phyloP scores from a whole-genome alignment of 2,797 vertebrate genomes.

The Pseudocheirus occidentalis region DNA sequence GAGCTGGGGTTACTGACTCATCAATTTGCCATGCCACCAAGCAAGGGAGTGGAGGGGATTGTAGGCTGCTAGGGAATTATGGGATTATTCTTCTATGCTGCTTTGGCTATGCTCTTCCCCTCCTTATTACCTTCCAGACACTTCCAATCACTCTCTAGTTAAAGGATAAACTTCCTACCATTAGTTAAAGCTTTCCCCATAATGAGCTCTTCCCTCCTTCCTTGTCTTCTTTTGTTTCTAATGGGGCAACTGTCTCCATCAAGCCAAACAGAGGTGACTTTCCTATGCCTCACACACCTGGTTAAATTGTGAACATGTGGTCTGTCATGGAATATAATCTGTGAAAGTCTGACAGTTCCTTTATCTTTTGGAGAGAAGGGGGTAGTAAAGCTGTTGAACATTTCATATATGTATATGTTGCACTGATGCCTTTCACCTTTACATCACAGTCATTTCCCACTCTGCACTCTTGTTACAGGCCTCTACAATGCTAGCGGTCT shows the following conservation, averaged over 20 bases:
- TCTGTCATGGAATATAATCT: not conserved
- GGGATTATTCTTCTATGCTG: not conserved
- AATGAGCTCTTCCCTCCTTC: not conserved
- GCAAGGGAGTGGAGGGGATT: not conserved
- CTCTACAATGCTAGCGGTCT: not conserved
- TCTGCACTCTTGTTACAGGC: not conserved
- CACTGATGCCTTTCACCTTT: not conserved
- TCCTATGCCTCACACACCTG: not conserved
- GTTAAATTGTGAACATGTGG: not conserved
- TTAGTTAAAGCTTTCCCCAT: not conserved
- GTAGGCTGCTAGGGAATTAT: not conserved
- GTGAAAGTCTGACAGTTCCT: not conserved
- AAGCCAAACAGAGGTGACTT: not conserved
- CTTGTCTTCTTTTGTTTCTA: not conserved
- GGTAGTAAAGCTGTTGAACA: not conserved
- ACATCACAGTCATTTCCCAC: not conserved
- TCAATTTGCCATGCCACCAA: not conserved
- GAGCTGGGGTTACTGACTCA: not conserved
- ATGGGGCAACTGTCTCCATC: not conserved
- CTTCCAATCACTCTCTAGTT: not conserved
- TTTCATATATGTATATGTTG: not conserved
- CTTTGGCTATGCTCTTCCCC: not conserved
- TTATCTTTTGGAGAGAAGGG: not conserved
- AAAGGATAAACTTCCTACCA: not conserved
- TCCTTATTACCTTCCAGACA: not conserved